These are phyloP conservation scores for Cosmopolites sordidus DNA, from an alignment of 2,888 invertebrate species.

Conservation along the genomic window DNA sequence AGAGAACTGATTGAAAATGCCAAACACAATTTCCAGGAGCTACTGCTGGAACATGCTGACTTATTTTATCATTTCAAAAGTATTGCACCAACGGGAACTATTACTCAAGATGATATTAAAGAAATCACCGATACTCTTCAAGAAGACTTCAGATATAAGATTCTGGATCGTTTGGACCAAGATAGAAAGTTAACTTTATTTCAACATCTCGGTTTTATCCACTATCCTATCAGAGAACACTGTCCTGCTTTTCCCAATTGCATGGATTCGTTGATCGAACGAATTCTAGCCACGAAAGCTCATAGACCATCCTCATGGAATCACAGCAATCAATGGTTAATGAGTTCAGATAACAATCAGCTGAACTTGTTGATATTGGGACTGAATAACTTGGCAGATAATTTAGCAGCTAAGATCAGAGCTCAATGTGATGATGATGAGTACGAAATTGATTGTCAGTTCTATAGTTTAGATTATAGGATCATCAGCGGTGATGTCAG, in stretches of 20 bases:
- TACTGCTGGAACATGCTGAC: constrained; percentile 88
- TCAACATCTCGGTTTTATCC: constrained; percentile 92
- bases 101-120: constrained; percentile 90
- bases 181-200: constrained; percentile 91
- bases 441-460: constrained; percentile 72
- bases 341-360: constrained; percentile 64
- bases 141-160: constrained; percentile 92
- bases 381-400: constrained; percentile 79
- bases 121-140: constrained; percentile 88
- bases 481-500: constrained; percentile 83
- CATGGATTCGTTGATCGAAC: constrained; percentile 72
- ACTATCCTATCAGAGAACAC: constrained; percentile 90
- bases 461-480: constrained; percentile 79
- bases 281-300: constrained; percentile 64
- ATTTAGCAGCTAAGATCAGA: constrained; percentile 79
- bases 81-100: constrained; percentile 82
- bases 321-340: constrained; percentile 60
- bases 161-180: constrained; percentile 89
- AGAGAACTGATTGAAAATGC: constrained; percentile 83
- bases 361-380: constrained; percentile 87
- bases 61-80: constrained; percentile 90
- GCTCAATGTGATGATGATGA: constrained; percentile 86
- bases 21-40: constrained; percentile 87
- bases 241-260: constrained; percentile 86
- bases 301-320: constrained; percentile 61